Percentiles rank a stretch among this genome's conserved stretches.
Conservation (phyloP, 30 jellyfish, hydroid and myxozoan genomes). For the Catostylus mosaicus region DNA sequence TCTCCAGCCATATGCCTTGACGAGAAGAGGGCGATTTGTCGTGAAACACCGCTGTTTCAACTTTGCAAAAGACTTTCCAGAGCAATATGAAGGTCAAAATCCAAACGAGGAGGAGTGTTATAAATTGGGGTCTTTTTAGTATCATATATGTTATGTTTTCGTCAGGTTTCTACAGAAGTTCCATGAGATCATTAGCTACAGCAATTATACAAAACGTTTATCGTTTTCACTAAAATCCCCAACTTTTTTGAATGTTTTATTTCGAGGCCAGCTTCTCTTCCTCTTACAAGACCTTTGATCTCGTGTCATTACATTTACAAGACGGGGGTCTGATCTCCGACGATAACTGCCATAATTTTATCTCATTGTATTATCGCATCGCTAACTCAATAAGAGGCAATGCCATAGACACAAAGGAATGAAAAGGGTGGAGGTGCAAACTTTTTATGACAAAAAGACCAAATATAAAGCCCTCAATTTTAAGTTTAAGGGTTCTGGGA, state of each 20-base stretch:
- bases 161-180: not conserved
- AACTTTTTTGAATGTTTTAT: not conserved
- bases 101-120: slow-evolving; percentile 35
- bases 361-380: too few relatives aligned
- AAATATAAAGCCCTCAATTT: too few relatives aligned
- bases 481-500: too few relatives aligned
- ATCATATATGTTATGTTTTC: slow-evolving; percentile 14
- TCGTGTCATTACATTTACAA: not conserved
- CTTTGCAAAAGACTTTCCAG: slow-evolving; percentile 33
- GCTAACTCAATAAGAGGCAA: too few relatives aligned
- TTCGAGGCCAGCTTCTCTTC: not conserved
- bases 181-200: not conserved
- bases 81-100: slow-evolving; percentile 18
- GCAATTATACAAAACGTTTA: too few relatives aligned
- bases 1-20: not conserved
- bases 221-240: not conserved
- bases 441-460: too few relatives aligned
- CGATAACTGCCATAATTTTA: too few relatives aligned
- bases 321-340: slow-evolving; percentile 51
- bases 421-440: too few relatives aligned
- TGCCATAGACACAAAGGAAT: too few relatives aligned
- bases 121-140: slow-evolving; percentile 36
- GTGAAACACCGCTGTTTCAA: slow-evolving; percentile 5
- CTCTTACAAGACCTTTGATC: slow-evolving; percentile 27
- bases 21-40: not conserved